phyloP scores from a whole-genome alignment of 2,888 invertebrate species.

The Deilephila porcellus region DNA sequence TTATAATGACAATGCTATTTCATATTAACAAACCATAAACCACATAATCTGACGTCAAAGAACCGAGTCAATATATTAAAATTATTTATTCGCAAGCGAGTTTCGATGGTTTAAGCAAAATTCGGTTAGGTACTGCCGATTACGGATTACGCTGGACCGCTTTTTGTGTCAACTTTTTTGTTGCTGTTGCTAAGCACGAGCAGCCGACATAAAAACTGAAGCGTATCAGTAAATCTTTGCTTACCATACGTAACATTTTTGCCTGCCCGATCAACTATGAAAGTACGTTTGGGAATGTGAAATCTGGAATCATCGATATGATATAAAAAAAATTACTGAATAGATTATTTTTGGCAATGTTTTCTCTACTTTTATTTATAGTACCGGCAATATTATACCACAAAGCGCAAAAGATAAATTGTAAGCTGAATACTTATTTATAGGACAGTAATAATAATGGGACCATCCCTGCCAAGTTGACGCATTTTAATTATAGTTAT shows the following conservation, averaged over 20 bases:
- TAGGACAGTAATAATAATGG: no score
- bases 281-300: background rate
- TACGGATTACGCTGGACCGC: conserved; percentile 20
- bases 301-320: background rate
- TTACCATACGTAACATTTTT: conserved; percentile 11
- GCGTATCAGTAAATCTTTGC: conserved; percentile 5
- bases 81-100: background rate
- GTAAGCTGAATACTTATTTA: no score
- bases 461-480: no score
- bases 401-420: no score
- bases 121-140: conserved; percentile 25
- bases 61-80: background rate
- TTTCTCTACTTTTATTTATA: no score
- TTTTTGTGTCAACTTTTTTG: conserved; percentile 26
- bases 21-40: background rate
- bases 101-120: conserved; percentile 18
- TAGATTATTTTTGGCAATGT: no score
- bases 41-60: background rate
- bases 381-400: no score
- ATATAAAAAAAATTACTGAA: no score
- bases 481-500: no score
- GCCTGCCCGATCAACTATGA: conserved; percentile 12
- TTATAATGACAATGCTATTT: no score
- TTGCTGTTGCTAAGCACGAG: conserved; percentile 25
- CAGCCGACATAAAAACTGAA: conserved; percentile 9